Evolutionary conservation across 2,888 invertebrate genomes (phyloP), one percentile per base, ranked within the genome.

Genomic region (Sphecodes monilicornis): DNA sequence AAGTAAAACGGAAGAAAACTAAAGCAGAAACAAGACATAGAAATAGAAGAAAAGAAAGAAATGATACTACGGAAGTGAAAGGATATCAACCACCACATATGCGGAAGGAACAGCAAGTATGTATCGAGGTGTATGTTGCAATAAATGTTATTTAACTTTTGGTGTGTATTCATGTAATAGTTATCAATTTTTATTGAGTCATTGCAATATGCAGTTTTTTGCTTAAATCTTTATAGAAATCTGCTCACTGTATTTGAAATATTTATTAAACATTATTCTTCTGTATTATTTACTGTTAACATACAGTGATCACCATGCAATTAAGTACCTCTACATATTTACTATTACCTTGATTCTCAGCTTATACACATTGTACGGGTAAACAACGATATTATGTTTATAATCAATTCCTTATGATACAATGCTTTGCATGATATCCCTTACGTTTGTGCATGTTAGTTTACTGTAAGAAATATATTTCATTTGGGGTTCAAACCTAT

Each of bases 1-100:
- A 94, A 84, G 91, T 91, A 60, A 95, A 95, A 90, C 94, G 95
- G 75, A 94, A 95, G 90, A 93, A 92, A 84, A 94, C 93, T 89
- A 94, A 95, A 86, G 93, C 93, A 36, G 94, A 94, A 86, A 94
- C 94, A 89, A 94, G 92, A 80, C 92, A 93, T 74, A 92, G 88
- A 87, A 92, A 91, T 88, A 86, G 87, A 79, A 91, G 89, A 90
- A 91, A 91, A 74, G 87, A 87, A 69, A 89, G 90, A 74, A 88
- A 79, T 76, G 80, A 88, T 82, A 74, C 75, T 66, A 85, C 88
- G 83, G 91, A 90, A 77, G 70, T 86, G 73, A 91, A 91, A 91
- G 90, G 90, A 82, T 73, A 75, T 87, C 54, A 26, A 60, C 57
- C 85, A 80, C 76, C 90, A 41, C 75, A 81, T 50, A 32, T 71